Evolutionary conservation across 1,140 invertebrate genomes (phyloP), one percentile per base, ranked within the genome.

Genomic region (Prorops nasuta): DNA sequence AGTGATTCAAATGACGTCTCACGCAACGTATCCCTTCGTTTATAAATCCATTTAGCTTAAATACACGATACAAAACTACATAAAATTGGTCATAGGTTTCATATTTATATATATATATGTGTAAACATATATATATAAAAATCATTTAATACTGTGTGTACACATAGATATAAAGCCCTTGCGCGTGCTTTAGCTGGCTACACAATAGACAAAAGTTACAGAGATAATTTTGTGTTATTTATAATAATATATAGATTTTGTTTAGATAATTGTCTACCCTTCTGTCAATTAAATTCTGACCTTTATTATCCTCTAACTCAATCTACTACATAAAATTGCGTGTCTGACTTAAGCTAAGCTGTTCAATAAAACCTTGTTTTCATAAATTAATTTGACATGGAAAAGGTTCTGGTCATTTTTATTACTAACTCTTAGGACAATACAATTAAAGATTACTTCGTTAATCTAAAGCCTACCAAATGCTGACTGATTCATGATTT

Each of bases 361-460:
- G 34, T 32, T 44, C 41, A 45, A 38, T 20, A n/a, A 17, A 21
- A 45, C 46, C 37, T 46, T 19, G 32, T 22, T 50, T 20, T 28
- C 32, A 34, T 35, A 20, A 58, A 67, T 60, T 64, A 65, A 67
- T 46, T 49, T 61, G 44, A 28, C 49, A 47, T 68, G 60, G 64
- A 70, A 65, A 66, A 73, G 64, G 60, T 71, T 66, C 56, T 72
- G 51, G 64, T 71, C 57, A 64, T 59, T 69, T 74, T 76, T 72
- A 74, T 76, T 69, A 60, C 68, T 76, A 76, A 54, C 58, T 69
- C 65, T 74, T 68, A 69, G 63, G 66, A 61, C 56, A 74, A 64
- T 72, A 76, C 72, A 76, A 69, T 74, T 72, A 74, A 67, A 65
- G 45, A 57, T 64, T 67, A 73, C 55, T 65, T 50, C 51, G 48